A percentile compares a stretch with the other conserved stretches of the same genome.
These are phyloP conservation scores for Trichopoda pennipes DNA, from an alignment of 2,888 invertebrate species.

Conservation along the genomic window DNA sequence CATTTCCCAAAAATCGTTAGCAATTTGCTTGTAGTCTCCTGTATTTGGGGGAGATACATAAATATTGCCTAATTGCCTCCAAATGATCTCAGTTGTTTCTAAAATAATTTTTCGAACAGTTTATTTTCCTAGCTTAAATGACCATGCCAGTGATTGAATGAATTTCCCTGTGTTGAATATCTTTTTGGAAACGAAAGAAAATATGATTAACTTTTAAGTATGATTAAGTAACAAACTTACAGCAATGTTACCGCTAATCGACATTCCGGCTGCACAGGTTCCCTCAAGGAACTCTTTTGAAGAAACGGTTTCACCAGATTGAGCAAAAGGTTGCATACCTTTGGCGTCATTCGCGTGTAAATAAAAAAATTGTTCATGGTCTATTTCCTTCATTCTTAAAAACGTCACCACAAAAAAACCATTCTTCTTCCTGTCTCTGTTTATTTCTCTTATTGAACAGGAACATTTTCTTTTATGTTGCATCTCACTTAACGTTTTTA, in stretches of 20 bases:
- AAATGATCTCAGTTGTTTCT: not conserved
- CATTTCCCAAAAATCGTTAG: no score
- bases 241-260: conserved; percentile 50
- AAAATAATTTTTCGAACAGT: not conserved
- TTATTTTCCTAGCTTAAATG: not conserved
- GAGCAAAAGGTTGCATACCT: conserved; percentile 32
- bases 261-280: conserved; percentile 52
- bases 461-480: not conserved
- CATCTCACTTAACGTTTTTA: no score
- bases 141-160: no score
- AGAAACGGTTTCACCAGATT: conserved; percentile 38
- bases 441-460: not conserved
- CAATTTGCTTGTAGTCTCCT: no score
- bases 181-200: not conserved
- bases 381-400: conserved; percentile 38
- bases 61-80: not conserved
- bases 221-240: conserved; percentile 20
- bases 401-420: not conserved
- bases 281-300: conserved; percentile 44
- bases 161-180: not conserved
- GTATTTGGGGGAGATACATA: not conserved
- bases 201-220: not conserved
- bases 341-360: conserved; percentile 52
- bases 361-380: conserved; percentile 56
- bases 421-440: not conserved